phyloP scores from a whole-genome alignment of 2,113 vertebrate genomes.

The Astatotilapia flaviijosephi region DNA sequence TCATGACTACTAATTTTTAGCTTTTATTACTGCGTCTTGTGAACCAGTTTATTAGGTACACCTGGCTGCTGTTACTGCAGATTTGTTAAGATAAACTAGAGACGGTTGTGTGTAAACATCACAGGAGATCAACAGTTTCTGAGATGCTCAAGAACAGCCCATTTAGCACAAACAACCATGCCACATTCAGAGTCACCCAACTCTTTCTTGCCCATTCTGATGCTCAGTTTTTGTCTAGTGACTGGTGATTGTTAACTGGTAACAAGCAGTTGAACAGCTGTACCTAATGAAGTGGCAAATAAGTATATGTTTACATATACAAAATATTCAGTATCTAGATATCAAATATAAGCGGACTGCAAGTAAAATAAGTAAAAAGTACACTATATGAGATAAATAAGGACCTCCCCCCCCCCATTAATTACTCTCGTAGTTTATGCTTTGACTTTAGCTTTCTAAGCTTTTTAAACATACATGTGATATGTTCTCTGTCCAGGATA shows the following conservation, averaged over 20 bases:
- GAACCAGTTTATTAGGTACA: neutral
- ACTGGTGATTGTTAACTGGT: neutral
- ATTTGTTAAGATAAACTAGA: neutral
- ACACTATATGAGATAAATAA: neutral
- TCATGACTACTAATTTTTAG: neutral
- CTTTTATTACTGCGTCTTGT: neutral
- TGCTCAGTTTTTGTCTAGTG: neutral
- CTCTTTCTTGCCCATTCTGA: neutral
- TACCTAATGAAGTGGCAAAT: neutral
- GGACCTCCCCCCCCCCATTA: neutral
- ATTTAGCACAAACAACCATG: neutral
- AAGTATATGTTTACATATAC: neutral
- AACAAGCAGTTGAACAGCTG: neutral
- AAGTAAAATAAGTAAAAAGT: neutral
- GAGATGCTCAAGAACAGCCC: neutral
- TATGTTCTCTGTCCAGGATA: rapidly evolving
- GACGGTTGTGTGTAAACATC: rapidly evolving
- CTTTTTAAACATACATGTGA: neutral
- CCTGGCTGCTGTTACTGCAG: rapidly evolving
- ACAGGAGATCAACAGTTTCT: neutral
- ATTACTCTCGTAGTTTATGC: neutral
- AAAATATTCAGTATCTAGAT: neutral
- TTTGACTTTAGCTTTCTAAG: neutral
- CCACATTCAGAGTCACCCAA: neutral
- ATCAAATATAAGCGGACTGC: neutral